Base-by-base conservation (phyloP, 2,113 vertebrate species). In the Acanthisitta chloris region DNA sequence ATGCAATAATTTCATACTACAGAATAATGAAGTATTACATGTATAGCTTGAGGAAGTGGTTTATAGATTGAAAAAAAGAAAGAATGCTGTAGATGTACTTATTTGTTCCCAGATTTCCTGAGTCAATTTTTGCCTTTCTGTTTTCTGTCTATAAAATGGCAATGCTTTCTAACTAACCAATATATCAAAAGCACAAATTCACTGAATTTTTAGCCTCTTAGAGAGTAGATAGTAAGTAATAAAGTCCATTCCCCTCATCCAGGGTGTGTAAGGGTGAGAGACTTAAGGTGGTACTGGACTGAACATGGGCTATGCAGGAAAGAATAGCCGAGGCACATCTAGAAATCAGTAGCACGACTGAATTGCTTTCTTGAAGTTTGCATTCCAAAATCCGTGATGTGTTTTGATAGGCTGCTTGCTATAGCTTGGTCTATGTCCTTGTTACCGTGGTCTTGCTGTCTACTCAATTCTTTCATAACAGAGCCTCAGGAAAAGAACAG, bases 381-480 rank as follows among this genome's bases (percentile, higher is more conserved):
- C 46, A 25, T 46, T 88, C 34, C 4, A 11, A 77, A 90, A 65
- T 91, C 49, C 81, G 71, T 89, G 62, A 83, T 91, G 51, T 80
- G 78, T 77, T 92, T 55, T 88, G 81, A 92, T 86, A 48, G 70
- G 81, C 61, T 96, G 81, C 70, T 70, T 89, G 40, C 57, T 92
- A 14, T 34, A 46, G n/a, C 82, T 92, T 74, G 31, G 20, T 81
- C 78, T 65, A 6, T 77, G 81, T 79, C 87, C 81, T 85, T 62
- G 46, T 90, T 90, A 88, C 43, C 78, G 58, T 59, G 31, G 59
- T 92, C 45, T 48, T 81, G 12, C 83, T 82, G 90, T 95, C 76
- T 93, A 21, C 72, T 88, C 79, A 43, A 8, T 82, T 90, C 58
- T 90, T 92, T 96, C 67, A 48, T 93, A 95, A 88, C 46, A 85